phyloP scores from a whole-genome alignment of 2,888 invertebrate genomes.

The Catocala nupta region DNA sequence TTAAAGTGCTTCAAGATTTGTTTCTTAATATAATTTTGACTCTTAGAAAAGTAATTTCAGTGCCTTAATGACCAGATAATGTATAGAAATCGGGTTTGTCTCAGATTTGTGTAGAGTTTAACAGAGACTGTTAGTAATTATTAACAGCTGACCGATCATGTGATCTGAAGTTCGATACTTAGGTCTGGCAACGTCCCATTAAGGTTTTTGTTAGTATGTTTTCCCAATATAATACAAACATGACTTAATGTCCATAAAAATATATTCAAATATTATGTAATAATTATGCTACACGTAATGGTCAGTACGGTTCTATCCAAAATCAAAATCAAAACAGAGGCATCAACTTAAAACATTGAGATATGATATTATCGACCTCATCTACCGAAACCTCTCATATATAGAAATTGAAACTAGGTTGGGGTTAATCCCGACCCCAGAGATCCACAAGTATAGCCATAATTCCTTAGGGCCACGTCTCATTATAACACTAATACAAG shows the following conservation, averaged over 20 bases:
- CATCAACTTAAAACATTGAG: constrained; percentile 54
- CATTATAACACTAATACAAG: constrained; percentile 88
- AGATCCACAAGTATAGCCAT: constrained; percentile 83
- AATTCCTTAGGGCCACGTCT: constrained; percentile 87
- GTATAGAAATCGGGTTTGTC: constrained; percentile 8
- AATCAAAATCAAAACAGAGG: constrained; percentile 44
- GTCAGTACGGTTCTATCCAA: not conserved
- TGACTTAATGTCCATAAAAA: too few species aligned
- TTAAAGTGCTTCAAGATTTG: constrained; percentile 53
- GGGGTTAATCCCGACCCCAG: constrained; percentile 78
- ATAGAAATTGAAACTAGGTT: constrained; percentile 84
- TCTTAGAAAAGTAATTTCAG: constrained; percentile 33
- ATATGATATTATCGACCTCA: constrained; percentile 65
- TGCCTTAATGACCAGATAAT: constrained; percentile 16
- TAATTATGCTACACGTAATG: too few species aligned
- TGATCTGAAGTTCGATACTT: too few species aligned
- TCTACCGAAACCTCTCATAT: constrained; percentile 73
- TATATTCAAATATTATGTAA: too few species aligned
- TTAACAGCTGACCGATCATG: too few species aligned
- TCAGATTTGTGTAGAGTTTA: not conserved
- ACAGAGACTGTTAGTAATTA: too few species aligned
- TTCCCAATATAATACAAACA: too few species aligned
- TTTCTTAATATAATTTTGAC: constrained; percentile 52
- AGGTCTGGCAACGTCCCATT: too few species aligned
- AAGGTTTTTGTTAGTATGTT: too few species aligned